These are phyloP conservation scores for Saccopteryx leptura DNA, from an alignment of 2,113 vertebrate genomes.

Conservation along the genomic window DNA sequence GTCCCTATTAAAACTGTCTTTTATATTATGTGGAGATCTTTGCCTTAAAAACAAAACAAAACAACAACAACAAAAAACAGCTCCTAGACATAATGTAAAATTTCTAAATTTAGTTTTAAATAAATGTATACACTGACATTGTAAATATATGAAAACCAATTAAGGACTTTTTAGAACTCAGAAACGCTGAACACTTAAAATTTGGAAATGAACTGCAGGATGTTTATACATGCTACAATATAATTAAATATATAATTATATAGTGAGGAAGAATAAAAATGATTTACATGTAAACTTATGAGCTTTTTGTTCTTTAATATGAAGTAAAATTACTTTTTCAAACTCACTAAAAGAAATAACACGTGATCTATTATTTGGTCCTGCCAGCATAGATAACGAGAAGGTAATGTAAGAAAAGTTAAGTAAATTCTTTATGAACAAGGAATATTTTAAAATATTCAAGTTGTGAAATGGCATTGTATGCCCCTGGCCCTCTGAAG, in stretches of 20 bases:
- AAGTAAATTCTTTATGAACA: background rate
- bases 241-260: background rate
- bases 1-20: background rate
- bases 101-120: background rate
- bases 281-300: background rate
- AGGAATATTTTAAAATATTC: background rate
- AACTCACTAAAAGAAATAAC: background rate
- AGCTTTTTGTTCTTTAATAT: background rate
- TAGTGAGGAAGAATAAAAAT: background rate
- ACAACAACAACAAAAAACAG: background rate
- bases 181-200: conserved; percentile 16
- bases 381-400: background rate
- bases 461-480: background rate
- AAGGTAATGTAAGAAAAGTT: background rate
- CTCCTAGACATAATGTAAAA: background rate
- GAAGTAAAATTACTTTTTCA: conserved; percentile 29
- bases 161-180: conserved; percentile 33
- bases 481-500: background rate
- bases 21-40: background rate
- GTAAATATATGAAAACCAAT: background rate
- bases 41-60: background rate
- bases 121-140: background rate
- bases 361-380: background rate
- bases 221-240: background rate
- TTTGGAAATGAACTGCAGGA: conserved; percentile 37